Base-by-base conservation (phyloP, 2,113 vertebrate species). In the Paralichthys olivaceus region DNA sequence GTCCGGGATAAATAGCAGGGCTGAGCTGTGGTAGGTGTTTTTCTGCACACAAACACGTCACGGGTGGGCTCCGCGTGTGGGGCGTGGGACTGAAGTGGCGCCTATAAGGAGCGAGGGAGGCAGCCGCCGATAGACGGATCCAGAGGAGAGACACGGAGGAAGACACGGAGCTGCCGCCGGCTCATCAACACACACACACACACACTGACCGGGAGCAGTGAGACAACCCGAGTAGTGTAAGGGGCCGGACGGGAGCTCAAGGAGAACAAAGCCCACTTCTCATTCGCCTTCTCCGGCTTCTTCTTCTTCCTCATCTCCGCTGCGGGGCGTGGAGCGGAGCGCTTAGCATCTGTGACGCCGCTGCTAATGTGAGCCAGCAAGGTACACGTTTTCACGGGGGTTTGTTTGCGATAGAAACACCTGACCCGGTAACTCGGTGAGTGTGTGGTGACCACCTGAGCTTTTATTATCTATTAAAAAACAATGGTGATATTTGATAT, bases 21-120 rank as follows among this genome's bases (percentile, higher is more conserved):
- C 23, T 4, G n/a, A 28, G 55, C 80, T 70, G 34, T 60, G 57
- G 66, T 26, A 25, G 56, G 69, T 4, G 26, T 58, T 54, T 65
- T 7, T 25, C 3, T 4, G 1, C 54, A 12, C 11, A 1, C 28
- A 26, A 26, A 43, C 59, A n/a, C 78, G 66, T 85, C 85, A 83
- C 63, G 85, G 53, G 78, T 75, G 65, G 20, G 20, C 37, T 32
- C 22, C 82, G 81, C 58, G 81, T 75, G 83, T 47, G 91, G 89
- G 90, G 87, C 89, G 89, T 83, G 84, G 80, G 76, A 1, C 20
- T 17, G 28, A 62, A 54, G 14, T 20, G 23, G 11, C 5, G 57
- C 13, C 8, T 87, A 84, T 81, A 83, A 89, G 69, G 25, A 80
- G 72, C 2, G 34, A 25, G 32, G 32, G 71, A 61, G 23, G 23